Base-by-base conservation (phyloP, 2,888 invertebrate species). In the Drosophila mercatorum region DNA sequence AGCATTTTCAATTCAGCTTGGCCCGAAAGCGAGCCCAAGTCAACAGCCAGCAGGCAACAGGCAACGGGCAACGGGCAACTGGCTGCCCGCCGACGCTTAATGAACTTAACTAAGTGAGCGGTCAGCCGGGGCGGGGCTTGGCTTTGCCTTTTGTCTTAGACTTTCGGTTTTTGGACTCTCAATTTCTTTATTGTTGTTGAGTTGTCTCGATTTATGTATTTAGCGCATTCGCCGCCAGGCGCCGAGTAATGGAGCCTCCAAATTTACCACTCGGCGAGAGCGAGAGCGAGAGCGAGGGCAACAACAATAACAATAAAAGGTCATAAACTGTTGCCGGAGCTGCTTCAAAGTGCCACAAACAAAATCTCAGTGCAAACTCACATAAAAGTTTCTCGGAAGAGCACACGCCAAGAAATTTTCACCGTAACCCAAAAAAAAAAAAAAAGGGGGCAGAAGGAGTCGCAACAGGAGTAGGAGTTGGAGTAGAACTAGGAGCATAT, bases 141-240 rank as follows among this genome's bases (percentile, higher is more conserved):
- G 11, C 6, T 11, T 56, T 28, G 55, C n/a, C 46, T 46, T 59
- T 59, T 68, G 66, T 56, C 38, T 58, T 28, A 55, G 44, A 58
- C 46, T 61, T 75, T 70, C 46, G 41, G 22, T 40, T 40, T 40
- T 41, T 22, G 60, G 28, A 64, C 56, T 68, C 52, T 17, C 53
- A 79, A 81, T 65, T 76, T 61, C 65, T 60, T 65, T 55, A 55
- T 11, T 69, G 62, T 59, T 66, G 65, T 66, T 58, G 66, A 68
- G 68, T 44, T 63, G 65, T 53, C 68, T 66, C 79, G 80, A 85
- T 85, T 82, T 82, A 85, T 81, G 75, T 79, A 55, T 64, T 81
- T 68, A 78, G 65, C 59, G 64, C 62, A 36, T 53, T 63, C 40
- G 34, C 56, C 47, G 53, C 22, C 12, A n/a, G 69, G 47, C 55